These are phyloP conservation scores for Tipula lateralis DNA, from an alignment of 2,888 invertebrate genomes.

Conservation along the genomic window DNA sequence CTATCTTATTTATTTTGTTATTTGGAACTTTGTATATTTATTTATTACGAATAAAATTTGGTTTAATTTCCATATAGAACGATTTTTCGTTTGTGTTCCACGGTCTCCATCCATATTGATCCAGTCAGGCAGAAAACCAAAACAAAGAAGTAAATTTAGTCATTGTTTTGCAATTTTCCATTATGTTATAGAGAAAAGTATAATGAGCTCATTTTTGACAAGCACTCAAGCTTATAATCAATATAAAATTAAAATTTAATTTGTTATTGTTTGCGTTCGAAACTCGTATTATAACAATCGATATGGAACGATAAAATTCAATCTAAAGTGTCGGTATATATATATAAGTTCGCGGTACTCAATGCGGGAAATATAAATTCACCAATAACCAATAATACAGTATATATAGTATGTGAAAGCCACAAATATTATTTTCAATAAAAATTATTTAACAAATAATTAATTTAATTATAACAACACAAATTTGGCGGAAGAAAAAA, in stretches of 20 bases:
- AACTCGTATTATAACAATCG: too few species aligned
- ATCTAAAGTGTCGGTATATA: not conserved
- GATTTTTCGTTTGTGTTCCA: not conserved
- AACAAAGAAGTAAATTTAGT: not conserved
- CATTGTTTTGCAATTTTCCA: not conserved
- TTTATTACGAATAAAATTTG: constrained; percentile 19
- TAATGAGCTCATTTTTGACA: not conserved
- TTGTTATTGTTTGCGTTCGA: not conserved
- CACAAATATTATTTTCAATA: constrained; percentile 1
- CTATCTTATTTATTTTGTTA: not conserved
- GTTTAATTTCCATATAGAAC: not conserved
- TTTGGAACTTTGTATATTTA: not conserved
- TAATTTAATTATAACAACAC: not conserved
- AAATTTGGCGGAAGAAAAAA: not conserved
- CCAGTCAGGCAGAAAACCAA: not conserved
- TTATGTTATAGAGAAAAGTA: not conserved
- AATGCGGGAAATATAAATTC: not conserved
- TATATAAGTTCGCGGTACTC: too few species aligned
- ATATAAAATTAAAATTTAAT: not conserved
- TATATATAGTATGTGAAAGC: not conserved
- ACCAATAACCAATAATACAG: not conserved
- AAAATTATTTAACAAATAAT: not conserved
- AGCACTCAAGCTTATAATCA: not conserved
- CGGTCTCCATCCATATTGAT: not conserved
- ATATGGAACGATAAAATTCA: not conserved